Evolutionary conservation across 2,113 vertebrate genomes (phyloP).

Genomic region (Nasalis larvatus): DNA sequence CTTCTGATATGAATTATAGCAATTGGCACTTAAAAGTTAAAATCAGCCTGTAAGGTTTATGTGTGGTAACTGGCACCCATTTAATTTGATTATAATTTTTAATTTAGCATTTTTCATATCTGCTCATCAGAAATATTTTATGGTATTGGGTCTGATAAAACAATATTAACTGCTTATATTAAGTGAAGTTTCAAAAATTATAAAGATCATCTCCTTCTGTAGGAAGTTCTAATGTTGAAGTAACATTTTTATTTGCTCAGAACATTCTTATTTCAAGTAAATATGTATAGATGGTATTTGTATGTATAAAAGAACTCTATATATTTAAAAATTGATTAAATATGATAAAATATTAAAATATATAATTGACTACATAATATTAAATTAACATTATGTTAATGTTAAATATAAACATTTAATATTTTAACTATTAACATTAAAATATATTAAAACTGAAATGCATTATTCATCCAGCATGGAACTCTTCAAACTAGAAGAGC

Average conservation of each 20-base stretch:
- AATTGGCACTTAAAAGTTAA: constrained; percentile 46
- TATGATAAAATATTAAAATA: not conserved
- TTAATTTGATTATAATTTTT: constrained; percentile 68
- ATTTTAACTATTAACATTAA: not conserved
- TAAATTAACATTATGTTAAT: not conserved
- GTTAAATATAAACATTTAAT: not conserved
- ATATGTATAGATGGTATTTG: not conserved
- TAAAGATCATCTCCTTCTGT: constrained; percentile 54
- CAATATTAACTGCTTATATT: constrained; percentile 20
- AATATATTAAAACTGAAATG: not conserved
- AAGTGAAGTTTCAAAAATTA: constrained; percentile 53
- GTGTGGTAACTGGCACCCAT: not conserved
- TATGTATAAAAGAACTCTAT: constrained; percentile 21
- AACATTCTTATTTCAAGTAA: constrained; percentile 3
- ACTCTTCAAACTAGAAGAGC: constrained; percentile 44
- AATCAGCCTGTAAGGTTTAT: constrained; percentile 57
- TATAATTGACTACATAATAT: not conserved
- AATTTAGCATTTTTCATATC: constrained; percentile 56
- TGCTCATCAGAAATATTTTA: constrained; percentile 59
- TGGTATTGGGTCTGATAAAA: constrained; percentile 44
- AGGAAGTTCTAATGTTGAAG: constrained; percentile 45
- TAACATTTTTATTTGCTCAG: constrained; percentile 9
- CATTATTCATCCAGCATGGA: not conserved
- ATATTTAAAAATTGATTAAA: constrained; percentile 12
- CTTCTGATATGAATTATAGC: constrained; percentile 28